Conservation (phyloP, 1,140 invertebrate genomes). For the Macrocentrus cingulum region DNA sequence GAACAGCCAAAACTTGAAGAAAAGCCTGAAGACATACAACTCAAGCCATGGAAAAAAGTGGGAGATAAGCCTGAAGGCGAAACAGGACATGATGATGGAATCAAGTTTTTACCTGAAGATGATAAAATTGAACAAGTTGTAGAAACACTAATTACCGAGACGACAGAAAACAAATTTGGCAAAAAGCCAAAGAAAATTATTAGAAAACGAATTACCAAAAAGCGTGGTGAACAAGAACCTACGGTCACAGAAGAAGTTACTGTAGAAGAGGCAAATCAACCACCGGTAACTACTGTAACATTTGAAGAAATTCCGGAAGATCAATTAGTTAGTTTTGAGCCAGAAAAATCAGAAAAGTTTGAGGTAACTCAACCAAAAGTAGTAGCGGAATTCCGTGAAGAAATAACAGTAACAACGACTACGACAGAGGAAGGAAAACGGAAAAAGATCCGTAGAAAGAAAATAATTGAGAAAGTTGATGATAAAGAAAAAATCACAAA, state of each 20-base stretch:
- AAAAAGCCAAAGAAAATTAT: conserved; percentile 29
- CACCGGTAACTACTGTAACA: conserved; percentile 4
- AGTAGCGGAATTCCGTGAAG: conserved; percentile 29
- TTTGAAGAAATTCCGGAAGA: conserved; percentile 19
- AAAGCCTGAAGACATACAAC: conserved; percentile 31
- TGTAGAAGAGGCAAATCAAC: conserved; percentile 47
- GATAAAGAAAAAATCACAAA: conserved; percentile 54
- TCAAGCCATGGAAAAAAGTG: conserved; percentile 33
- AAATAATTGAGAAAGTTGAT: conserved; percentile 51
- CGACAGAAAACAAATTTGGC: conserved; percentile 39
- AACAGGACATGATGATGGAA: conserved; percentile 30
- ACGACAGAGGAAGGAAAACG: conserved; percentile 37
- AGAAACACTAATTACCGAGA: conserved; percentile 45
- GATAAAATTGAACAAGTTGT: conserved; percentile 54
- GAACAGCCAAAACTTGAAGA: conserved; percentile 16
- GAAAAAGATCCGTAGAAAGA: conserved; percentile 28
- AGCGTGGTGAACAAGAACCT: conserved; percentile 30
- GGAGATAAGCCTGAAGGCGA: conserved; percentile 33
- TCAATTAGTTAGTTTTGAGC: background rate
- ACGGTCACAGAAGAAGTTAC: conserved; percentile 45
- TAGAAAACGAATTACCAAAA: conserved; percentile 18
- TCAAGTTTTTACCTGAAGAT: conserved; percentile 30
- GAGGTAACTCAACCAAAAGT: conserved; percentile 16
- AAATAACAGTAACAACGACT: conserved; percentile 29
- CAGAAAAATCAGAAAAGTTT: conserved; percentile 21